These are phyloP conservation scores for Marasmarcha lunaedactyla DNA, from an alignment of 2,888 invertebrate species.

Conservation along the genomic window DNA sequence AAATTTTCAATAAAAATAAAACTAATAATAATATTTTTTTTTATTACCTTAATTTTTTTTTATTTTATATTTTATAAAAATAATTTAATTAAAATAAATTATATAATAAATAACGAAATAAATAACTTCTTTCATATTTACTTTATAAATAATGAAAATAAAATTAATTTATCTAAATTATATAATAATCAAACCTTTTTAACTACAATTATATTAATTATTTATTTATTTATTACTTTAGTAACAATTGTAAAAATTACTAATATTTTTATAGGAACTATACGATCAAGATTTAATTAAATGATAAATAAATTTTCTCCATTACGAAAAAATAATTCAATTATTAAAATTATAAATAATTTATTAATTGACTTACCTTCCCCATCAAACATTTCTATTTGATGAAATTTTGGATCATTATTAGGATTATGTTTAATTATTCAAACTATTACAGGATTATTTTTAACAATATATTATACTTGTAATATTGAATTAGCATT, in stretches of 20 bases:
- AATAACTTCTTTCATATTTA: constrained; percentile 21
- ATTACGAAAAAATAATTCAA: constrained; percentile 49
- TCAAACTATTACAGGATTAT: constrained; percentile 77
- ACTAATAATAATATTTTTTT: constrained; percentile 23
- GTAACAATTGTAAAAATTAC: constrained; percentile 71
- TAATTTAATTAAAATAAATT: constrained; percentile 29
- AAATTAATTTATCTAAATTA: constrained; percentile 60
- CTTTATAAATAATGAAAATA: constrained; percentile 48
- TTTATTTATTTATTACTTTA: constrained; percentile 72
- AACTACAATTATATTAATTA: constrained; percentile 64
- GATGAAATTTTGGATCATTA: constrained; percentile 79
- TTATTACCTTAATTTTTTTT: constrained; percentile 13
- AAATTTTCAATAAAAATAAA: constrained; percentile 29
- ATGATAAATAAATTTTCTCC: constrained; percentile 52
- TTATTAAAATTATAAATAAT: constrained; percentile 70
- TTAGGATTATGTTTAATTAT: constrained; percentile 72
- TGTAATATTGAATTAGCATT: constrained; percentile 74
- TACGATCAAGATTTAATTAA: constrained; percentile 49
- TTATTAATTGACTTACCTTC: constrained; percentile 72
- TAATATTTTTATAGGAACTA: constrained; percentile 62
- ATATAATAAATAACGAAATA: constrained; percentile 28
- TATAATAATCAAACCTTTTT: constrained; percentile 62
- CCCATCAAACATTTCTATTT: constrained; percentile 71
- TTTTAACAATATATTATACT: constrained; percentile 78
- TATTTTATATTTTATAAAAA: constrained; percentile 33